A percentile compares a stretch with the other conserved stretches of the same genome.
These are phyloP conservation scores for Cheilosia vulpina DNA, from an alignment of 2,888 invertebrate species.

Conservation along the genomic window DNA sequence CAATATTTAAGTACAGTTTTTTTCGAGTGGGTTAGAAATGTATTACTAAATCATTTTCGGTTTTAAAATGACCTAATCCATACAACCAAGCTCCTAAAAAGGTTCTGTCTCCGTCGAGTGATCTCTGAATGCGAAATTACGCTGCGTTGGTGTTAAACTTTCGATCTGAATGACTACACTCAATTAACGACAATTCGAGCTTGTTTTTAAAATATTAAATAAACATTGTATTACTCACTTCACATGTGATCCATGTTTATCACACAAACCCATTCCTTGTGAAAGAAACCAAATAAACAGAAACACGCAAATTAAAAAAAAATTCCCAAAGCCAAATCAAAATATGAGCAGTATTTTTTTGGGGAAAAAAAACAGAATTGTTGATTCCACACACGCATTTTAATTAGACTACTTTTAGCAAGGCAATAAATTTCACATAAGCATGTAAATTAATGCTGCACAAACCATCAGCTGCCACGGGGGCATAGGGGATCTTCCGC, in stretches of 20 bases:
- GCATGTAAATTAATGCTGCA: slow-evolving; percentile 14
- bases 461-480: slow-evolving; percentile 3
- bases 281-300: not conserved
- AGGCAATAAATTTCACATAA: slow-evolving; percentile 25
- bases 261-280: not conserved
- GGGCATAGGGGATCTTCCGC: not conserved
- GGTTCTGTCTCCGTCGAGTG: not conserved
- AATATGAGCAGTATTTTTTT: not conserved
- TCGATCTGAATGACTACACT: too few species aligned
- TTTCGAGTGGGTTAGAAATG: too few species aligned
- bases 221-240: not conserved
- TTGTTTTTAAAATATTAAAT: not conserved
- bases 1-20: too few species aligned
- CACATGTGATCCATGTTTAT: slow-evolving; percentile 1
- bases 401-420: slow-evolving; percentile 11
- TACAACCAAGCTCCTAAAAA: not conserved
- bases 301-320: not conserved
- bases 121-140: not conserved
- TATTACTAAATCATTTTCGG: too few species aligned
- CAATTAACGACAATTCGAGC: not conserved
- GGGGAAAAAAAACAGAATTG: not conserved
- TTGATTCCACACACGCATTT: not conserved
- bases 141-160: not conserved
- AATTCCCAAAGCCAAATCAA: not conserved
- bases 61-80: not conserved